Percentiles rank a stretch among this genome's conserved stretches.
These are phyloP conservation scores for Pantelozetes paolii DNA, from an alignment of 2,888 invertebrate genomes.

Conservation along the genomic window DNA sequence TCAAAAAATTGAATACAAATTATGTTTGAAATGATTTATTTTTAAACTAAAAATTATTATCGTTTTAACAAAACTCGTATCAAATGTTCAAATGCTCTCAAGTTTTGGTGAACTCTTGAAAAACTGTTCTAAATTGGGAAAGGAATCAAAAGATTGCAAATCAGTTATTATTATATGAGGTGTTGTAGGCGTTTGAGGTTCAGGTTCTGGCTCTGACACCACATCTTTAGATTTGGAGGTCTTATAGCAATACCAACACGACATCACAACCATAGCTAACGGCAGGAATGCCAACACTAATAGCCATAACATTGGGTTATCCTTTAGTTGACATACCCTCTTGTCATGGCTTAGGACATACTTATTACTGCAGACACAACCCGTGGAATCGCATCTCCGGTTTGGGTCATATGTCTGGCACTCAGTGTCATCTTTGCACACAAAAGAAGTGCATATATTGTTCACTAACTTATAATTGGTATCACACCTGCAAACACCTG, in stretches of 20 bases:
- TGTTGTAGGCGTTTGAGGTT: neutral
- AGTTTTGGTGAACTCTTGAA: constrained; percentile 10
- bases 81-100: neutral
- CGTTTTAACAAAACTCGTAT: too few relatives aligned
- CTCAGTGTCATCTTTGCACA: neutral
- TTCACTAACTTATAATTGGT: neutral
- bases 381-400: neutral
- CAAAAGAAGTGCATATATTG: neutral
- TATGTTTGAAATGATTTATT: too few relatives aligned
- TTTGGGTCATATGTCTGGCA: constrained; percentile 7
- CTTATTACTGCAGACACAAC: neutral
- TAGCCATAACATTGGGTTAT: constrained; percentile 23
- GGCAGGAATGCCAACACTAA: constrained; percentile 18
- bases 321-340: neutral
- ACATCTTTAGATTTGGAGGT: neutral
- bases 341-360: neutral
- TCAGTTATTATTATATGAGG: constrained; percentile 12
- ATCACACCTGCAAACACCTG: constrained; percentile 1
- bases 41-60: too few relatives aligned
- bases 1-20: too few relatives aligned
- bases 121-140: neutral
- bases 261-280: neutral
- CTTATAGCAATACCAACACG: constrained; percentile 25
- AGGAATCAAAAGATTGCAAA: neutral
- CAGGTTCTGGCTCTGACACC: neutral